phyloP scores from a whole-genome alignment of 35 echinoderm and acorn worm species.

The Stichopus chloronotus region DNA sequence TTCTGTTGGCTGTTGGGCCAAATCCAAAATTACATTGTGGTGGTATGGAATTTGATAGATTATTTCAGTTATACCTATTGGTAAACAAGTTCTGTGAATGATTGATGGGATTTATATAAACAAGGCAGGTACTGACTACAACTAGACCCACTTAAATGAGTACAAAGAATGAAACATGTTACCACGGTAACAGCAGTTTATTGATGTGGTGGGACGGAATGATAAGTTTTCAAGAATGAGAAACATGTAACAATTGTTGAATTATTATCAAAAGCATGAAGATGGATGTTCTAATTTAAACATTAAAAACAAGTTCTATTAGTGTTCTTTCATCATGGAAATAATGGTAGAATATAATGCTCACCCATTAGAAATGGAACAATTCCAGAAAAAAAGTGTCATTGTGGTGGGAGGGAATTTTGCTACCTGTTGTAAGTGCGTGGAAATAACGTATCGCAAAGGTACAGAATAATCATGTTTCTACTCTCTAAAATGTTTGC shows the following conservation, averaged over 20 bases:
- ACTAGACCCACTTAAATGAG: background rate
- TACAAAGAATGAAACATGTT: background rate
- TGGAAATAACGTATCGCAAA: background rate
- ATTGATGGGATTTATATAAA: too few species aligned
- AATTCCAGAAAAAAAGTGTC: background rate
- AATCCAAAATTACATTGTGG: too few species aligned
- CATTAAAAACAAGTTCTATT: too few species aligned
- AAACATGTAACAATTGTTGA: conserved; percentile 3
- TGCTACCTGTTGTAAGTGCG: background rate
- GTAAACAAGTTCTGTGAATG: background rate
- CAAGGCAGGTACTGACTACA: too few species aligned
- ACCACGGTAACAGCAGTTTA: background rate
- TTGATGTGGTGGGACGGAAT: conserved; percentile 14
- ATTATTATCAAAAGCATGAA: conserved; percentile 8
- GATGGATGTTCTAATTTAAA: conserved; percentile 17
- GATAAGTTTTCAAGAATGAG: background rate
- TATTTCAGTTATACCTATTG: background rate
- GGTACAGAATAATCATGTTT: background rate
- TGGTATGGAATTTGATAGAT: too few species aligned
- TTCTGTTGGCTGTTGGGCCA: too few species aligned
- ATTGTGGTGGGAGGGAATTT: conserved; percentile 3
- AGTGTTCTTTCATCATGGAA: conserved; percentile 3
- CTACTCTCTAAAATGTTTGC: background rate
- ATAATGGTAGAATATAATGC: conserved; percentile 17
- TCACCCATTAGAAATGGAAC: conserved; percentile 2